Evolutionary conservation across 2,797 vertebrate genomes (phyloP), one percentile per base, ranked within the genome.

Genomic region (Pampus argenteus): DNA sequence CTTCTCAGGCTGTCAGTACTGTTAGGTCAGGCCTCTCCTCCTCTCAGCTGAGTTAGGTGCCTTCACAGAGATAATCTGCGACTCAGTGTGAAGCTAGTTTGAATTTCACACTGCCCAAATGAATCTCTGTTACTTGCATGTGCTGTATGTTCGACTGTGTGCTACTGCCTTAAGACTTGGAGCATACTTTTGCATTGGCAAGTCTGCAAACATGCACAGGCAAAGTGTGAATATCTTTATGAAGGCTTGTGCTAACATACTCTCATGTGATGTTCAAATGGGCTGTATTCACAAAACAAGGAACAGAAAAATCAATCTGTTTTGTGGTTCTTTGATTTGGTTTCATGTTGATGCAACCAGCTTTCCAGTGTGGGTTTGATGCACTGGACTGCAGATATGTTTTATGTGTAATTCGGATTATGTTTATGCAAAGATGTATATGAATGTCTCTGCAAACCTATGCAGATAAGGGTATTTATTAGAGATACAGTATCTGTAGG

Each of bases 1-100:
- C 79, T 81, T 82, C 88, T 88, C 79, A 65, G 78, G 77, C 76
- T 74, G 47, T 74, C 74, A 60, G 62, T 40, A 6, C 74, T 52
- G 71, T 63, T 49, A 51, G 68, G 50, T 74, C 74, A 60, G 67
- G 28, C 26, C 36, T 47, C 36, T 52, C 44, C 63, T 66, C 59
- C 57, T 72, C 79, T 58, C 56, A 13, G 47, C 29, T 49, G 42
- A 73, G 34, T 72, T 36, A 31, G 59, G 13, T 60, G 15, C 66
- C 60, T 51, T 74, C 60, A 6, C 66, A 71, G 44, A 60, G 20
- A 47, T 66, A 45, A 14, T 26, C 5, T 22, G 3, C 20, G 25
- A 14, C 29, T 67, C 29, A 50, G 0, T 49, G 60, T 58, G 26
- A 52, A 38, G 26, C 10, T 29, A 38, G 54, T 42, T 52, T 69